Evolutionary conservation across 2,888 invertebrate genomes (phyloP), one percentile per base, ranked within the genome.

Genomic region (Cephus rjabovi): DNA sequence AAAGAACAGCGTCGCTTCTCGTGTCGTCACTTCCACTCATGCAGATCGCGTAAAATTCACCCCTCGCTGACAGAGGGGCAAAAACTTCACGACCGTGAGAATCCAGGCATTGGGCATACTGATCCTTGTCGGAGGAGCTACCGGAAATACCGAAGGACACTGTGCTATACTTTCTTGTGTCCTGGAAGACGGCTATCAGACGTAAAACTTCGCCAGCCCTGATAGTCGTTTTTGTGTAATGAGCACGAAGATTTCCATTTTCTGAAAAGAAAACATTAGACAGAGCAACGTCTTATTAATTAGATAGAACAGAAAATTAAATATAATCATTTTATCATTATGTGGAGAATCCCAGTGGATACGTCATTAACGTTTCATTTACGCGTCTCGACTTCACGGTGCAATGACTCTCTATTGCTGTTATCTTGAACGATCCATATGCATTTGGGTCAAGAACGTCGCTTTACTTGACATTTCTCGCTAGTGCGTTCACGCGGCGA

Each of bases 121-220:
- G 92, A 87, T 92, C 90, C 82, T 90, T 88, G 74, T 90, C 91
- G 56, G 90, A 88, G 15, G 88, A 86, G 40, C 87, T 80, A 85
- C 91, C 87, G 77, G 91, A 87, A 79, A 92, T 90, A 73, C 91
- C 91, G 81, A 92, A 92, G 33, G 91, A 90, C 56, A 90, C 87
- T 37, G 90, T 87, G 79, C 88, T 89, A 81, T 88, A 90, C 75
- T 89, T 89, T 76, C 90, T 87, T 74, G 93, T 91, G 86, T 93
- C 93, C 82, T 93, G 93, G 86, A 93, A 93, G 37, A 93, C 93
- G 15, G 93, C 93, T 78, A 93, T 89, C 79, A 93, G 90, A 77
- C 93, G 92, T 68, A 93, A 87, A 69, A 93, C 92, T 81, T 93
- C 93, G 4, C 93, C 93, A 12, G 93, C 92, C 79, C 91, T 89